Evolutionary conservation across 92 coral and sea anemone species (phyloP).

Genomic region (Galaxea fascicularis): DNA sequence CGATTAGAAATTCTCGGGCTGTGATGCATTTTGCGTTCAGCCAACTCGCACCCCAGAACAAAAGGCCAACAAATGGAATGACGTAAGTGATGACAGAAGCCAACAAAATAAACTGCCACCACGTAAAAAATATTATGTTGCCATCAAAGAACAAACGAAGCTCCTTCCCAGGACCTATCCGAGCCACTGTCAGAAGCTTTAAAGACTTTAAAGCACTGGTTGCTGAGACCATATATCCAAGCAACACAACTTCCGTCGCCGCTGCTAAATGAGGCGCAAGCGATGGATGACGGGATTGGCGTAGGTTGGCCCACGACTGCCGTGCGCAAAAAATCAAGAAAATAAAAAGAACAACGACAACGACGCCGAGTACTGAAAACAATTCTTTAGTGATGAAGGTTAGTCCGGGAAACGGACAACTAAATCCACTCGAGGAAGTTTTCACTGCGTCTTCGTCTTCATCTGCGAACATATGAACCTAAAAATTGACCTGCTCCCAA

Average conservation of each 20-base stretch:
- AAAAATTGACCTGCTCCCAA: too few relatives aligned
- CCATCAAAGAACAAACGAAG: constrained; percentile 76
- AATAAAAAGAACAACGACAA: constrained; percentile 49
- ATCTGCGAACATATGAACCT: too few relatives aligned
- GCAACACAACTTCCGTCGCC: constrained; percentile 61
- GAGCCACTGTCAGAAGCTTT: constrained; percentile 55
- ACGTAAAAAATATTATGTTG: constrained; percentile 70
- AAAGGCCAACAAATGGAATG: constrained; percentile 61
- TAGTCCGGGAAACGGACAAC: constrained; percentile 77
- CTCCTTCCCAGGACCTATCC: constrained; percentile 29
- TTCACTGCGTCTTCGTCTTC: too few relatives aligned
- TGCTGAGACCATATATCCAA: constrained; percentile 70
- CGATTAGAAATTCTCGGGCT: constrained; percentile 51
- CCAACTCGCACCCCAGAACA: constrained; percentile 55
- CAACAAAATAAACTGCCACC: constrained; percentile 70
- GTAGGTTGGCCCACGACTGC: constrained; percentile 34
- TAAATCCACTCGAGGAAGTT: constrained; percentile 32
- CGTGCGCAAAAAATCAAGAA: constrained; percentile 49
- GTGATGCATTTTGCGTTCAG: constrained; percentile 47
- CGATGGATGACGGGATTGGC: constrained; percentile 30
- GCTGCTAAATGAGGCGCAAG: constrained; percentile 66
- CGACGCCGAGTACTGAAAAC: constrained; percentile 53
- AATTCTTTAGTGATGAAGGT: constrained; percentile 71
- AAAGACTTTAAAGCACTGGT: constrained; percentile 66
- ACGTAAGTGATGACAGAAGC: constrained; percentile 60